Evolutionary conservation across 2,797 vertebrate species (phyloP).

Genomic region (Pseudopleuronectes americanus): DNA sequence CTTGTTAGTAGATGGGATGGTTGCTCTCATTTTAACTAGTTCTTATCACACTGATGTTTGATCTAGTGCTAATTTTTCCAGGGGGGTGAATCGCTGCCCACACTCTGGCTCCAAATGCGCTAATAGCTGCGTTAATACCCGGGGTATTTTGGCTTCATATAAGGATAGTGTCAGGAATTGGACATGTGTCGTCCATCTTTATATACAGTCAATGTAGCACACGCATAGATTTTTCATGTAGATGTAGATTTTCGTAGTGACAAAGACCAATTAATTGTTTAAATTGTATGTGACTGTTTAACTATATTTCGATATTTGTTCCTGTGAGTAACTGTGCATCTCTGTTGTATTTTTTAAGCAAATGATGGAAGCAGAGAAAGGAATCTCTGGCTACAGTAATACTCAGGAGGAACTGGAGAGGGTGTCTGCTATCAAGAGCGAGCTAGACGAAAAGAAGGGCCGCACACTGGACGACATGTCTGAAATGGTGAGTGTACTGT

Average conservation of each 20-base stretch:
- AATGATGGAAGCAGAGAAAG: constrained; percentile 91
- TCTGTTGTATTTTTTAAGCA: constrained; percentile 82
- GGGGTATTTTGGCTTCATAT: too few species aligned
- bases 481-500: constrained; percentile 88
- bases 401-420: constrained; percentile 96
- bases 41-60: too few species aligned
- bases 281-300: background rate
- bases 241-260: background rate
- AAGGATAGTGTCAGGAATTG: too few species aligned
- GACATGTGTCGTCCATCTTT: too few species aligned
- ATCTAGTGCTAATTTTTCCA: too few species aligned
- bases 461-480: constrained; percentile 94
- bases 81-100: too few species aligned
- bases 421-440: constrained; percentile 94
- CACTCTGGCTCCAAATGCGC: too few species aligned
- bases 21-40: too few species aligned
- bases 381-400: constrained; percentile 93
- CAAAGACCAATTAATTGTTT: background rate
- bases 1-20: too few species aligned
- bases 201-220: too few species aligned
- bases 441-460: constrained; percentile 94
- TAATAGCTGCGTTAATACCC: too few species aligned
- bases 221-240: background rate
- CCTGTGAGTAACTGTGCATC: background rate
- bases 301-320: background rate